Base-by-base conservation (phyloP, 2,888 invertebrate species). In the Diloba caeruleocephala region DNA sequence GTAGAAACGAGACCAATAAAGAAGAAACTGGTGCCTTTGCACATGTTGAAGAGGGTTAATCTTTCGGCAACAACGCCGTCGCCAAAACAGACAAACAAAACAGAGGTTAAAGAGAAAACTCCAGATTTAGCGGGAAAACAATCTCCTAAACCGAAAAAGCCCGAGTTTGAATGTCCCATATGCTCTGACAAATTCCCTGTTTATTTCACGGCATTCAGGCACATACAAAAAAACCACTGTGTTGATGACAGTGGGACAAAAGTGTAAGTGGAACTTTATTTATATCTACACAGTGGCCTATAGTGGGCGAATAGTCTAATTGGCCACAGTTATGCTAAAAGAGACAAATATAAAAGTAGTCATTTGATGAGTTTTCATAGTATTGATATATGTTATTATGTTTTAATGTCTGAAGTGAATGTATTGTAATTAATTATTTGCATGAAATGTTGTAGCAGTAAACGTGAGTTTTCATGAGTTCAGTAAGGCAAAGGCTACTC, bases 141-240 rank as follows among this genome's bases (percentile, higher is more conserved):
- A 4, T 6, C 17, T 3, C 12, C 13, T 0, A 32, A 46, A 1
- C 1, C 31, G 0, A 63, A 57, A 5, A 82, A 73, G 42, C 71
- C 79, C 0, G 76, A 82, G 14, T 91, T 88, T 39, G 79, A 82
- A 43, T 91, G 91, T 32, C 90, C 91, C 0, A 71, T 79, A 32
- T 91, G 91, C 55, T 31, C 49, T 0, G 70, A 67, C 41, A 34
- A 65, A 1, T 90, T 85, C 29, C 49, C 64, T 1, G 77, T 80
- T 1, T 84, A 83, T 37, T 87, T 84, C 32, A 71, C 82, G 3
- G 86, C 90, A 0, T 68, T 67, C 9, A 82, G 76, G 63, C 91
- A 91, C 26, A 87, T 91, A 52, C 83, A 90, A 37, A 89, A 84
- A 19, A 58, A 61, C 10, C 91, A 90, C 39, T 79, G 81, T 43